A percentile compares a stretch with the other conserved stretches of the same genome.
Evolutionary conservation across 2,113 vertebrate species (phyloP).

Genomic region (Aegotheles bennettii): DNA sequence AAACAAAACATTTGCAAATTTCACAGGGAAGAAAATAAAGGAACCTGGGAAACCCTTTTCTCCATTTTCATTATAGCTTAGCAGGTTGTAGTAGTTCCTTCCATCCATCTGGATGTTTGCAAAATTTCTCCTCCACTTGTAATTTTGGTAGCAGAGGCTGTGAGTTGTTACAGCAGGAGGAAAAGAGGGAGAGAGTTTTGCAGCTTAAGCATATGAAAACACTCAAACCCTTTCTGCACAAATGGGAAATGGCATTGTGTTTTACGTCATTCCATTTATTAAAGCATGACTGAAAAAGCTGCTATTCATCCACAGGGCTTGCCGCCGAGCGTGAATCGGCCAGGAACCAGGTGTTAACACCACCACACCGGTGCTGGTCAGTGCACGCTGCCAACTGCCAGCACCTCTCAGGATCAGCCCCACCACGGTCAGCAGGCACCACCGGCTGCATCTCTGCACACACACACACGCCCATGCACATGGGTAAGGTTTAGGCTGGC

Average conservation of each 20-base stretch:
- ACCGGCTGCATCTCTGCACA: neutral
- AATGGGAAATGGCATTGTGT: neutral
- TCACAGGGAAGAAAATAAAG: neutral
- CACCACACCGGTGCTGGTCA: accelerated
- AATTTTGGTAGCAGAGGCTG: neutral
- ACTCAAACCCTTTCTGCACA: neutral
- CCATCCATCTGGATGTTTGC: neutral
- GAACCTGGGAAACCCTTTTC: neutral
- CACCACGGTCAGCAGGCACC: neutral
- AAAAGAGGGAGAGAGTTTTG: neutral
- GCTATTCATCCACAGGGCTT: neutral
- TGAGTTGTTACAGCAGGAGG: neutral
- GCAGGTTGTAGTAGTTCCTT: neutral
- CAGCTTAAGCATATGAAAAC: neutral
- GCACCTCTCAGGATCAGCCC: neutral
- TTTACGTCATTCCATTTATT: neutral
- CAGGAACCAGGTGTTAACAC: accelerated
- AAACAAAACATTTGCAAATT: neutral
- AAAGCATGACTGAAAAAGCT: neutral
- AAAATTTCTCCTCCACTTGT: neutral
- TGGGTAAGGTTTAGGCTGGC: neutral
- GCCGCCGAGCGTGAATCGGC: accelerated
- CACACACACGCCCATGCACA: accelerated
- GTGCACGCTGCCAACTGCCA: accelerated
- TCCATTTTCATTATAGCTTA: neutral